These are phyloP conservation scores for Sebastes wilsoni DNA, from an alignment of 2,797 vertebrate genomes.

Conservation along the genomic window DNA sequence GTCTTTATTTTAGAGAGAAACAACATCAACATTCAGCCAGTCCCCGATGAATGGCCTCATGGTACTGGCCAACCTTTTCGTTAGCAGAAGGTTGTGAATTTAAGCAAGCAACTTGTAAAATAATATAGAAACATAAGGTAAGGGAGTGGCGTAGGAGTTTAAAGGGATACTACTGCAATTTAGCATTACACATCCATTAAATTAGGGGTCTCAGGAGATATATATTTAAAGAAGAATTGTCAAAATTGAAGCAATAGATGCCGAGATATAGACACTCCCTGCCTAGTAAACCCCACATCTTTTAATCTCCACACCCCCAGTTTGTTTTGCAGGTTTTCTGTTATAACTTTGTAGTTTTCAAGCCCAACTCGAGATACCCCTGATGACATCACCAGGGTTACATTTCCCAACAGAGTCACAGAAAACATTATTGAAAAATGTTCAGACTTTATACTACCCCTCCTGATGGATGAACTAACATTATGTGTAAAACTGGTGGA, in stretches of 20 bases:
- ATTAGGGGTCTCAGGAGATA: background rate
- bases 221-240: background rate
- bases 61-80: background rate
- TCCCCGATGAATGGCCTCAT: background rate
- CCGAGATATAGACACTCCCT: background rate
- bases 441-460: background rate
- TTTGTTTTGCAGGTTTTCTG: background rate
- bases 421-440: background rate
- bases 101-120: background rate
- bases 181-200: background rate
- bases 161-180: background rate
- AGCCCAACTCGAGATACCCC: background rate
- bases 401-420: background rate
- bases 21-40: background rate
- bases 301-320: background rate
- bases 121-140: background rate
- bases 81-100: background rate
- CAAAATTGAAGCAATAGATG: background rate
- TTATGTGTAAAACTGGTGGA: background rate
- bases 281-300: background rate
- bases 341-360: background rate
- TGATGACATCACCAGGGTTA: background rate
- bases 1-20: background rate
- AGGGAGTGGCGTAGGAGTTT: background rate
- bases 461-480: background rate